phyloP scores from a whole-genome alignment of 2,113 vertebrate genomes.

The Sinocyclocheilus rhinocerous region DNA sequence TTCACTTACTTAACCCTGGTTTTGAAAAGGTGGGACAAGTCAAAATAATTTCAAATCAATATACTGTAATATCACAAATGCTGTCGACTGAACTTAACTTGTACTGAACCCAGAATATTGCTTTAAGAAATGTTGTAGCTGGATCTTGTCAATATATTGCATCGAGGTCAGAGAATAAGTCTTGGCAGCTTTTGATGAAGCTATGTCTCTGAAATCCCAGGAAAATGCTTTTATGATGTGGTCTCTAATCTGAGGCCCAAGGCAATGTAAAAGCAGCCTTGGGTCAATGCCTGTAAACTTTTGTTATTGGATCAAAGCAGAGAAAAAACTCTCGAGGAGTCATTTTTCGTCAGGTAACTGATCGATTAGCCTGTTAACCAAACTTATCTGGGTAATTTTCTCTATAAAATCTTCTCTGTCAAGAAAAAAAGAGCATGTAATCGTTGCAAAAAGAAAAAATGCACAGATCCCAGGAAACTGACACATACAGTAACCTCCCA shows the following conservation, averaged over 20 bases:
- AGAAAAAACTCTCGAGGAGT: not conserved
- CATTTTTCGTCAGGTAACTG: not conserved
- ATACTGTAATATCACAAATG: not conserved
- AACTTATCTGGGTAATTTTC: not conserved
- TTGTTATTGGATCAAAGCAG: constrained; percentile 7
- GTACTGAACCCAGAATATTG: not conserved
- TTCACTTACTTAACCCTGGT: not conserved
- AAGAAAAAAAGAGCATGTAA: not conserved
- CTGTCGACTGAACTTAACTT: not conserved
- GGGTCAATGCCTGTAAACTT: not conserved
- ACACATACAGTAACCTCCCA: not conserved
- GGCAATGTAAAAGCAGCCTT: constrained; percentile 3
- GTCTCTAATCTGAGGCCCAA: constrained; percentile 2
- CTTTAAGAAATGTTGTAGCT: not conserved
- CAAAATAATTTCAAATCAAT: not conserved
- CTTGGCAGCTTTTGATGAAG: not conserved
- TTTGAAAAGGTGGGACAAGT: not conserved
- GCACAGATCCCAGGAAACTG: not conserved
- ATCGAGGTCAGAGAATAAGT: not conserved
- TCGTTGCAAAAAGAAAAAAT: not conserved
- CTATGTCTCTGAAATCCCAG: not conserved
- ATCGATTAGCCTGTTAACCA: not conserved
- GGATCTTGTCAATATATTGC: not conserved
- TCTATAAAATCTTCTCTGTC: not conserved
- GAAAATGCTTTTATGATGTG: not conserved